Evolutionary conservation across 2,888 invertebrate genomes (phyloP), one percentile per base, ranked within the genome.

Genomic region (Euzetes globulus): DNA sequence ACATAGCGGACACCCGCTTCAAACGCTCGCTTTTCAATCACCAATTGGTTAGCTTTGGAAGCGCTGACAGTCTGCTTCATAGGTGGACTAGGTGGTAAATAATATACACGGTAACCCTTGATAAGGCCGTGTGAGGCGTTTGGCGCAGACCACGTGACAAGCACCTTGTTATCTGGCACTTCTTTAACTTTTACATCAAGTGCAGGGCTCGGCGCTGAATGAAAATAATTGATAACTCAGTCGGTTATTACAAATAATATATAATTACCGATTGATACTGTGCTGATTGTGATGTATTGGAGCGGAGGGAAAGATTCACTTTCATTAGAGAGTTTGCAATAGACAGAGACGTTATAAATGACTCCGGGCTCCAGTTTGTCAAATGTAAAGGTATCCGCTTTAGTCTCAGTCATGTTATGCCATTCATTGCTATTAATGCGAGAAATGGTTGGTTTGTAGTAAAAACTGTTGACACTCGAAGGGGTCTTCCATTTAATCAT

Each of bases 331-430:
- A 86, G 84, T 73, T 87, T 84, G 0, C 90, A 89, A 82, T 88
- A 91, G 72, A 92, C 88, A 0, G 91, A 91, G 76, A 91, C 85
- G 78, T 91, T 91, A 81, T 92, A 92, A n/a, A 85, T 84, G 0
- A 91, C 91, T 79, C 84, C 90, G 0, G 92, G 88, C 76, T 86
- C 84, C 68, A 92, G 83, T 72, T 86, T 82, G 0, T 84, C 85
- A 79, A 92, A 91, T 60, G 85, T 86, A 81, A 84, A 86, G 74
- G 84, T 85, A 33, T 85, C 86, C 5, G 86, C 86, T 33, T 86
- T 85, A 4, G 86, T 88, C 91, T 91, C 91, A 0, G 80, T 78
- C 0, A 83, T 83, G 41, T 84, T 83, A 80, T 87, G 88, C 87
- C 90, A 90, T 0, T 82, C 79, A 70, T 85, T 85, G 2, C 85